Evolutionary conservation across 1,140 invertebrate species (phyloP).

Genomic region (Camponotus vicinus): DNA sequence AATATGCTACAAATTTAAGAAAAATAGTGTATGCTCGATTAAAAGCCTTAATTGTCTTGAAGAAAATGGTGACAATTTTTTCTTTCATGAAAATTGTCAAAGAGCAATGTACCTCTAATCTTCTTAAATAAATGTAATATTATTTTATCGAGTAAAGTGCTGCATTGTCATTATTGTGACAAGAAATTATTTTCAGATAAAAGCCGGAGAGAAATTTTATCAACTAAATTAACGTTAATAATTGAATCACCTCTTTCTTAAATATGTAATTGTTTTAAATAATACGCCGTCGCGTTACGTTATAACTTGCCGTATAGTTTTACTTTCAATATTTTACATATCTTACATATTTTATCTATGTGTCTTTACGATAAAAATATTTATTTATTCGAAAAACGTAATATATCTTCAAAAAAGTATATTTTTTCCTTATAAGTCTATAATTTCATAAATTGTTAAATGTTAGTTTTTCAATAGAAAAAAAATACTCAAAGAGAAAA

Average conservation of each 20-base stretch:
- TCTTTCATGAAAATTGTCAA: constrained; percentile 8
- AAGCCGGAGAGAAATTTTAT: neutral
- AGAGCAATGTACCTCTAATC: neutral
- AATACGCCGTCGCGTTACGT: neutral
- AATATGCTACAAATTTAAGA: constrained; percentile 13
- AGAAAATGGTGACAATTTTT: constrained; percentile 5
- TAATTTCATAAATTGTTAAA: neutral
- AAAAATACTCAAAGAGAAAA: neutral
- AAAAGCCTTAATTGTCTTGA: constrained; percentile 9
- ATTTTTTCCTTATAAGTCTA: too few species aligned
- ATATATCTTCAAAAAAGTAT: neutral
- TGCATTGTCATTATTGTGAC: constrained; percentile 1
- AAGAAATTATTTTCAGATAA: constrained; percentile 38
- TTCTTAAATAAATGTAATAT: constrained; percentile 16
- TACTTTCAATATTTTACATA: too few species aligned
- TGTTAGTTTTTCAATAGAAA: too few species aligned
- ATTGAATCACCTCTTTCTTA: constrained; percentile 26
- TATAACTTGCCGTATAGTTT: neutral
- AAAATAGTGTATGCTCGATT: neutral
- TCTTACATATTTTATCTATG: too few species aligned
- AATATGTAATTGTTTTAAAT: neutral
- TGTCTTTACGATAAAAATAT: neutral
- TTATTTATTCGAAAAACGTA: too few species aligned
- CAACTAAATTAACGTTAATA: constrained; percentile 12
- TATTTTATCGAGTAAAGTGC: constrained; percentile 22